Conservation (phyloP, 1,140 invertebrate species). For the Aporrectodea caliginosa region DNA sequence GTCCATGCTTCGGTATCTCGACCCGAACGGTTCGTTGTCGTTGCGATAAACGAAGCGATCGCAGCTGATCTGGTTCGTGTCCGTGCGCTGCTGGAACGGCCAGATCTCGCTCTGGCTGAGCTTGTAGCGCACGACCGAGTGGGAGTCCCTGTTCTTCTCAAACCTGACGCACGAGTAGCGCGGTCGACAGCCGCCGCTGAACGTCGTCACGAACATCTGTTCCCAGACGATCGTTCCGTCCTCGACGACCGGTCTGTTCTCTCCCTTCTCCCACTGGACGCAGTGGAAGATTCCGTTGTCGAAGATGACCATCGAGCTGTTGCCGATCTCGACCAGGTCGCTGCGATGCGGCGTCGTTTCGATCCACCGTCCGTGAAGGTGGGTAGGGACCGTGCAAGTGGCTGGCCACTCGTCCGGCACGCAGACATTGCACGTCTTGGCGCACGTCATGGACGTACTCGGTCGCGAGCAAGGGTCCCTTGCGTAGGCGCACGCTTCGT, state of each 20-base stretch:
- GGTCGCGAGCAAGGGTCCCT: not conserved
- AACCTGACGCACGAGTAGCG: constrained; percentile 25
- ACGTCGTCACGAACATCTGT: constrained; percentile 23
- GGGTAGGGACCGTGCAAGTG: not conserved
- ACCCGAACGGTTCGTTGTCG: too few species aligned
- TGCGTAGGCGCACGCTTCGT: constrained; percentile 20
- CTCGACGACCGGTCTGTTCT: too few species aligned
- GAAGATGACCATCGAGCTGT: not conserved
- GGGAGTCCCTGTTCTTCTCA: not conserved
- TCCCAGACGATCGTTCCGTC: constrained; percentile 1
- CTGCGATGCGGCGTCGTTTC: too few species aligned
- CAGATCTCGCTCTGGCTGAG: not conserved
- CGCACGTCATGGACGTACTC: constrained; percentile 5
- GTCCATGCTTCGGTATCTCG: too few species aligned
- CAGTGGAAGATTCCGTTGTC: constrained; percentile 7
- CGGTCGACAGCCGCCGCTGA: constrained; percentile 26
- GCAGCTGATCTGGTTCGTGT: too few species aligned
- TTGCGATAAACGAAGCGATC: not conserved
- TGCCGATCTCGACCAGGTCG: too few species aligned
- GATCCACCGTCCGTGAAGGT: constrained; percentile 14
- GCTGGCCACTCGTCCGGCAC: not conserved
- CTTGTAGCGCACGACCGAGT: not conserved
- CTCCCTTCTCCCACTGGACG: constrained; percentile 14
- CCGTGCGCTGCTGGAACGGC: too few species aligned
- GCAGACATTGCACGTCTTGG: constrained; percentile 20